Conservation (phyloP, 2,888 invertebrate species). For the Callyntrura sp. region DNA sequence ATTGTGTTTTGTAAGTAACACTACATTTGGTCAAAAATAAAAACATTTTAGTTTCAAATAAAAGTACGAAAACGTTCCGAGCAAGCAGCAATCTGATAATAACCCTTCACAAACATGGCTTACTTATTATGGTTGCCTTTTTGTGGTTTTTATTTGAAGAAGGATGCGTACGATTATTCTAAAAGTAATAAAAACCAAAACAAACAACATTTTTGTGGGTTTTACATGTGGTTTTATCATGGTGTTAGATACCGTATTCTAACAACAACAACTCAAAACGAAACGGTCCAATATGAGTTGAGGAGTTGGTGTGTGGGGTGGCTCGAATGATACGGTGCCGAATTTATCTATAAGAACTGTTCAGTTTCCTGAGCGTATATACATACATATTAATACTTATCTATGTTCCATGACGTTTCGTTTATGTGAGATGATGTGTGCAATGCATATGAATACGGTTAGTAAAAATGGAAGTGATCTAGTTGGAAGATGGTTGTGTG, state of each 20-base stretch:
- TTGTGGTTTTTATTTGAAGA: not conserved
- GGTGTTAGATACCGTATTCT: not conserved
- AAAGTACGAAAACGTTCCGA: not conserved
- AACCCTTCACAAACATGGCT: not conserved
- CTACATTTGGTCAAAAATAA: not conserved
- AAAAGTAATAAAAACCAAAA: conserved; percentile 58
- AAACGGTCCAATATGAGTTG: not conserved
- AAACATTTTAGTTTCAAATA: not conserved
- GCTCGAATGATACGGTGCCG: not conserved
- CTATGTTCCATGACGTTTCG: no score
- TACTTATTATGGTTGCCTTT: conserved; percentile 12
- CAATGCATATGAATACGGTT: not conserved
- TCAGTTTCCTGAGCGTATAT: no score
- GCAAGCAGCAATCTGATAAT: conserved; percentile 4
- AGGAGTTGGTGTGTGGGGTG: not conserved
- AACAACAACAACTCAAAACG: not conserved
- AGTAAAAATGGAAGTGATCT: not conserved
- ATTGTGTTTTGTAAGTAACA: not conserved
- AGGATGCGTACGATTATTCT: conserved; percentile 12
- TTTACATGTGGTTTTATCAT: conserved; percentile 52
- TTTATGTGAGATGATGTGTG: no score
- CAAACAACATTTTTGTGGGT: conserved; percentile 63
- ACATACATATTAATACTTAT: no score
- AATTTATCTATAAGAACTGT: not conserved
- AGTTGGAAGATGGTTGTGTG: no score